phyloP scores from a whole-genome alignment of 1,140 invertebrate genomes.

The Saxidomus purpurata region DNA sequence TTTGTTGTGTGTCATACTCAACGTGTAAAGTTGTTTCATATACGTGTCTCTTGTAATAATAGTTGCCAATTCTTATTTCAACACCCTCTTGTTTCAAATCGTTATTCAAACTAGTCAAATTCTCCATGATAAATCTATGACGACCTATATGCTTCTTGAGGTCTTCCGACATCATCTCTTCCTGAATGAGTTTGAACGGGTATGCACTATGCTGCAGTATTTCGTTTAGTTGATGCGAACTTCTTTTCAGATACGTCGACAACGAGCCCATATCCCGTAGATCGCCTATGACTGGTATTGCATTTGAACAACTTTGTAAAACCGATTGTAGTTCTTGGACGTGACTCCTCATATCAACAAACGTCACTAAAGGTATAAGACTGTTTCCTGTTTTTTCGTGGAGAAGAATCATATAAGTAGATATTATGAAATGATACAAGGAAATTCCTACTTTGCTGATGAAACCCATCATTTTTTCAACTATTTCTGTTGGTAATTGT shows the following conservation, averaged over 20 bases:
- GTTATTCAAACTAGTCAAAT: neutral
- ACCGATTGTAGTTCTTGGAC: neutral
- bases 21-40: neutral
- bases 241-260: neutral
- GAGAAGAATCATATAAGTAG: neutral
- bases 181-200: neutral
- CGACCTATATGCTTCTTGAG: neutral
- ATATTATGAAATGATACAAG: neutral
- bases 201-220: neutral
- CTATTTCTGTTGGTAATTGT: neutral
- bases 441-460: neutral
- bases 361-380: neutral
- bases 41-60: neutral
- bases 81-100: neutral
- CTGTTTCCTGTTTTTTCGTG: neutral
- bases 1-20: neutral
- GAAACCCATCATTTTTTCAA: neutral
- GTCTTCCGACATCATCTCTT: neutral
- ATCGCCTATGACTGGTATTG: neutral
- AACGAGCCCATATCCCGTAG: neutral
- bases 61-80: neutral
- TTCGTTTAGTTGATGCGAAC: neutral
- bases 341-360: neutral
- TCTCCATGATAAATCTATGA: constrained; percentile 4
- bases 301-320: neutral